Base-by-base conservation (phyloP, 2,888 invertebrate species). In the Cheilosia vulpina region DNA sequence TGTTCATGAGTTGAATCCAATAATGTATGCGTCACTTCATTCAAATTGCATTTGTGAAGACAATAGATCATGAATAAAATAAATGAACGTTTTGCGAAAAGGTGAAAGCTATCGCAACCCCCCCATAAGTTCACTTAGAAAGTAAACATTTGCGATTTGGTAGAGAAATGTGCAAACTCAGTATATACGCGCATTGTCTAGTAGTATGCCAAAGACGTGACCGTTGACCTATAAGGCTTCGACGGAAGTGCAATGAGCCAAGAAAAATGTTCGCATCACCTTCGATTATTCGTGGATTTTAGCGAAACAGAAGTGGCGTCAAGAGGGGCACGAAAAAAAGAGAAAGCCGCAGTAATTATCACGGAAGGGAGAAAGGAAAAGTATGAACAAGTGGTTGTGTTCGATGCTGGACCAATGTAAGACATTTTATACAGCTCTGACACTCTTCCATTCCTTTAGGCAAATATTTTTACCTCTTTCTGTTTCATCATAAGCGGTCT, bases 261-360 rank as follows among this genome's bases (percentile, higher is more conserved):
- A 38, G 21, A 4, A 38, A 38, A 13, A 13, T 38, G 13, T 47
- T 19, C 38, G 58, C 45, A 47, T 69, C 45, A 31, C 19, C 43
- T 68, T 13, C 41, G 34, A 47, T 47, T 4, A 27, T 17, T 38
- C 7, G 34, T 17, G 6, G 34, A 50, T 58, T 27, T 13, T 68
- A 45, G 24, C 27, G 1, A 27, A 6, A n/a, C 53, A 45, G 19
- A 72, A 24, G 52, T 17, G 11, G n/a, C 17, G 21, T 17, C 50
- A 38, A 34, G 27, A 58, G 43, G 43, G 27, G 43, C 27, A 55
- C 31, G 1, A 68, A 31, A 60, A 43, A 31, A 43, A 60, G 66
- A 68, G 76, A 76, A 76, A 76, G 76, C 52, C 34, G 5, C 38
- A 21, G 21, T 66, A 66, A 76, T 58, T 58, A 76, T n/a, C 52